Evolutionary conservation across 2,113 vertebrate species (phyloP).

Genomic region (Calypte anna): DNA sequence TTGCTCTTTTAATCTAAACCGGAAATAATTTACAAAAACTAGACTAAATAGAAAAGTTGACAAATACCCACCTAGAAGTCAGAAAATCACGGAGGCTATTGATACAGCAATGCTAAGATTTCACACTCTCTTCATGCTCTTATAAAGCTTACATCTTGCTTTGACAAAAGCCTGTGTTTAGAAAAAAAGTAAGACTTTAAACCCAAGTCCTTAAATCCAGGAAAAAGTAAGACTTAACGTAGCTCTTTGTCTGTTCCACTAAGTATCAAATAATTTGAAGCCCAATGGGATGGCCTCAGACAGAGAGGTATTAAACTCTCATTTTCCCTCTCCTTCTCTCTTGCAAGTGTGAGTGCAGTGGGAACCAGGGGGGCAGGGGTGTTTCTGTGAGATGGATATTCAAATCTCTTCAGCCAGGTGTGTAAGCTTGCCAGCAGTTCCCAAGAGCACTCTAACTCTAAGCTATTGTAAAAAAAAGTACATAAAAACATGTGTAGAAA

Average conservation of each 20-base stretch:
- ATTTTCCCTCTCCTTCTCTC: background rate
- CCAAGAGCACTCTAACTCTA: background rate
- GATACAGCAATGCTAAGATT: background rate
- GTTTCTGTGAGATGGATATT: background rate
- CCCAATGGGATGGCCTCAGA: background rate
- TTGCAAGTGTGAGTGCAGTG: background rate
- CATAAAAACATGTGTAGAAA: background rate
- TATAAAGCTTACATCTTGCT: background rate
- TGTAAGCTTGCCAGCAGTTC: background rate
- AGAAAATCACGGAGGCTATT: background rate
- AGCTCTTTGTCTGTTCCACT: background rate
- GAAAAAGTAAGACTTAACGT: background rate
- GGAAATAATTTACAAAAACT: background rate
- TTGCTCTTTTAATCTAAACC: background rate
- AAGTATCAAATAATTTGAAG: background rate
- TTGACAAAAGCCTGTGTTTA: background rate
- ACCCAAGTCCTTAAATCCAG: background rate
- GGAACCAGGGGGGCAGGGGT: background rate
- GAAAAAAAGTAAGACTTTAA: background rate
- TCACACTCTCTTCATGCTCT: background rate
- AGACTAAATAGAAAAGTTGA: background rate
- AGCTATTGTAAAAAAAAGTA: slow-evolving; percentile 1
- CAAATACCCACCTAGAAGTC: background rate
- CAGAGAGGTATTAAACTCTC: background rate
- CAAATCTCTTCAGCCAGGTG: background rate